These are phyloP conservation scores for Rhegmatorhina hoffmannsi DNA, from an alignment of 2,113 vertebrate species.

Conservation along the genomic window DNA sequence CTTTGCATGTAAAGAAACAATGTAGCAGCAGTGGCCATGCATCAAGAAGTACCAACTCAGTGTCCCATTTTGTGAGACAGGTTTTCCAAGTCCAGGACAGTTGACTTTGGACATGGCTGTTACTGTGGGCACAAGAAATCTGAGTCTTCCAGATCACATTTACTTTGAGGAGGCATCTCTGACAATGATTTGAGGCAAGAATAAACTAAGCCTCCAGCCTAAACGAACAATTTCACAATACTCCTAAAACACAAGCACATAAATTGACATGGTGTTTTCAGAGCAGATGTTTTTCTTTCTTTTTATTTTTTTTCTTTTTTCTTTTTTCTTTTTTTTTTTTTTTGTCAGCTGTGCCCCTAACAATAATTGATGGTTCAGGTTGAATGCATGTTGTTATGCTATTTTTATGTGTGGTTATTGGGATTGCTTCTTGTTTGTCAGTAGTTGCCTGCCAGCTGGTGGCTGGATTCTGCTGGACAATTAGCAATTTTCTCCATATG, in stretches of 20 bases:
- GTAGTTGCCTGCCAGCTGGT: conserved; percentile 38
- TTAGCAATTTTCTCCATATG: conserved; percentile 39
- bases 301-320: background rate
- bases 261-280: background rate
- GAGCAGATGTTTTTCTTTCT: background rate
- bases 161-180: background rate
- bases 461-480: conserved; percentile 41
- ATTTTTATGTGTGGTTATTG: conserved; percentile 5
- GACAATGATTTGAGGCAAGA: background rate
- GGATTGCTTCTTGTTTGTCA: background rate
- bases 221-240: background rate
- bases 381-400: background rate
- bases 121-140: rapidly evolving
- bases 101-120: rapidly evolving
- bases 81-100: background rate
- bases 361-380: background rate
- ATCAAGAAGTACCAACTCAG: background rate
- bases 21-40: background rate
- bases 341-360: background rate
- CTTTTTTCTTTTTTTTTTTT: background rate
- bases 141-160: background rate
- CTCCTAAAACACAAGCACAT: background rate
- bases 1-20: background rate
- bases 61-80: background rate
- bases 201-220: background rate